Base-by-base conservation (phyloP, 1,140 invertebrate species). In the Dendrolimus kikuchii region DNA sequence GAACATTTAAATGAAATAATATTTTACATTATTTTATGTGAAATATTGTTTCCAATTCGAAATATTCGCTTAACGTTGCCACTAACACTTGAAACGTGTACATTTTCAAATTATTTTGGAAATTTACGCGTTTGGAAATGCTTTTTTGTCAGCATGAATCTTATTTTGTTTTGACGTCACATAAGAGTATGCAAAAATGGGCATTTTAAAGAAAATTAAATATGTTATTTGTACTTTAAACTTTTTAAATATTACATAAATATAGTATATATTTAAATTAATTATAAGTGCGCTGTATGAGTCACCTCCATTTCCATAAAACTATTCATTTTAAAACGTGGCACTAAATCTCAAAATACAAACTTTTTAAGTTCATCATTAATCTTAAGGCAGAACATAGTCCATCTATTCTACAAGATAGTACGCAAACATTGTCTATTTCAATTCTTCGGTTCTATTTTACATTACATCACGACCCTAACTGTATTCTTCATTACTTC, bases 261-360 rank as follows among this genome's bases (percentile, higher is more conserved):
- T 51, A 43, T 6, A 23, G 23, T 6, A 4, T 43, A 41, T 45
- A 48, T 49, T 42, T 44, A 38, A 42, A 53, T 40, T 52, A 53
- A 23, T 23, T 23, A 23, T 23, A 23, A 23, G 23, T 23, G 23
- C 23, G 23, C 23, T 23, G 23, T 66, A 52, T 55, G 55, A 46
- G 45, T 68, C 72, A 81, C 81, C 81, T 86, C 81, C 80, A 83
- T 86, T 86, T 86, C 80, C 66, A 69, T 85, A 82, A 81, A 74
- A 71, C 48, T 55, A 43, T 57, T 41, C 8, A 55, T 60, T 51
- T 57, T 9, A 39, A 45, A 52, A 9, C 42, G 42, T 23, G 40
- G 8, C 6, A 10, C 2, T 45, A 2, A 45, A 45, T 45, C 23
- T 8, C 23, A 45, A n/a, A 3, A 5, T 45, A n/a, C 5, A 8